Percentiles rank a stretch among this genome's conserved stretches.
Conservation (phyloP, 2,888 invertebrate species). For the Drosophila leonis region DNA sequence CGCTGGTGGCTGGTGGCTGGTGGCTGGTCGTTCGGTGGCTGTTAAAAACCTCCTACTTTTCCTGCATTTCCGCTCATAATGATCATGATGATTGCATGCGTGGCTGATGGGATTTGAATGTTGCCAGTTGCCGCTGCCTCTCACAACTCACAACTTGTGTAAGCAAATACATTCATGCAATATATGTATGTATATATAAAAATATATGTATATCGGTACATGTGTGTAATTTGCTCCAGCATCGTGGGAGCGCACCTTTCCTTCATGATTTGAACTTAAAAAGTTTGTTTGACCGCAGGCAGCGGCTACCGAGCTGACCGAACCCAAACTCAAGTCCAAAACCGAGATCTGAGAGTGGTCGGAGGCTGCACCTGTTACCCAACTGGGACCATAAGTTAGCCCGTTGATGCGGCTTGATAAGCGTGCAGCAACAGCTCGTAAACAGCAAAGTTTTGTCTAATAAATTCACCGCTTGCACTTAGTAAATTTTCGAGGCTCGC, state of each 20-base stretch:
- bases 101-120: constrained; percentile 82
- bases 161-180: background rate
- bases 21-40: constrained; percentile 70
- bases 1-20: constrained; percentile 17
- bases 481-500: constrained; percentile 74
- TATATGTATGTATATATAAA: constrained; percentile 15
- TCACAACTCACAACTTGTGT: constrained; percentile 51
- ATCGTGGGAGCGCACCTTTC: constrained; percentile 77
- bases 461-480: constrained; percentile 77
- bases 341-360: constrained; percentile 26
- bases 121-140: constrained; percentile 57
- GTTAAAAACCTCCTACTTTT: constrained; percentile 82
- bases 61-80: constrained; percentile 82
- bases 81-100: constrained; percentile 82
- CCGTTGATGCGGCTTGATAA: constrained; percentile 68
- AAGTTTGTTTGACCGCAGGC: constrained; percentile 58
- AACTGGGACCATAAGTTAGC: constrained; percentile 65
- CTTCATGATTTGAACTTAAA: constrained; percentile 57
- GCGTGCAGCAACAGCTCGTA: constrained; percentile 74
- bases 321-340: constrained; percentile 14
- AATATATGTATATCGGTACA: too few species aligned
- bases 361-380: constrained; percentile 71
- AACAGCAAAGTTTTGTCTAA: constrained; percentile 77
- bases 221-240: constrained; percentile 69
- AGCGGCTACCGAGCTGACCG: constrained; percentile 53